These are phyloP conservation scores for Cliona cf. orientalis DNA, from an alignment of 37 sponge, comb jelly and placozoan species.

Conservation along the genomic window DNA sequence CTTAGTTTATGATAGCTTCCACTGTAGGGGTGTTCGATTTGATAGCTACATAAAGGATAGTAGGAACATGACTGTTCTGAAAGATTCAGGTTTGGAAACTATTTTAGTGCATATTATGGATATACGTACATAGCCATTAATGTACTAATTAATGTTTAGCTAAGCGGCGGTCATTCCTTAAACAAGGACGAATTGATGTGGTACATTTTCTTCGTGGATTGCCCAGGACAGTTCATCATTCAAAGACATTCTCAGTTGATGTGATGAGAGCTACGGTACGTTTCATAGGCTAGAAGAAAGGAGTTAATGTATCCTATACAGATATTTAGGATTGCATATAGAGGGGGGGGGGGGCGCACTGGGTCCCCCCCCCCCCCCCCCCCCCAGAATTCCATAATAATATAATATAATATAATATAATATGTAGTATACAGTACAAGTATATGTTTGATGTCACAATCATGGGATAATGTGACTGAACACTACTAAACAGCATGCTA, in stretches of 20 bases:
- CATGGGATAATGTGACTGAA: too few relatives aligned
- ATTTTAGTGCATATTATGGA: too few relatives aligned
- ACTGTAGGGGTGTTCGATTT: too few relatives aligned
- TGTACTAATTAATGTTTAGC: too few relatives aligned
- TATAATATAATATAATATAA: neutral
- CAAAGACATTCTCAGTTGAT: slow-evolving; percentile 56
- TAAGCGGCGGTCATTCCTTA: slow-evolving; percentile 43
- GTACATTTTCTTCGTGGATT: slow-evolving; percentile 62
- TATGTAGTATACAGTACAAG: neutral
- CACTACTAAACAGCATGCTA: neutral
- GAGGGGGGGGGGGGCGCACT: slow-evolving; percentile 3
- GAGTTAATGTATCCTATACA: neutral
- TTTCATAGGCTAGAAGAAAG: neutral
- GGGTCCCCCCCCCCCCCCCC: neutral
- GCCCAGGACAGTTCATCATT: slow-evolving; percentile 48
- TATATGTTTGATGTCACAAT: too few relatives aligned
- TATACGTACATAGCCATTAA: too few relatives aligned
- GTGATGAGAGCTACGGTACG: slow-evolving; percentile 55
- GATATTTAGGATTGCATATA: neutral
- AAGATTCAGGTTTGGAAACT: too few relatives aligned
- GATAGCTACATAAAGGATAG: too few relatives aligned
- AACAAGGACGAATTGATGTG: slow-evolving; percentile 64
- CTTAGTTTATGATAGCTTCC: too few relatives aligned
- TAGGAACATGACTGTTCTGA: too few relatives aligned
- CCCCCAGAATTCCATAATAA: too few relatives aligned